Evolutionary conservation across 1,140 invertebrate species (phyloP).

Genomic region (Cydia pomonella): DNA sequence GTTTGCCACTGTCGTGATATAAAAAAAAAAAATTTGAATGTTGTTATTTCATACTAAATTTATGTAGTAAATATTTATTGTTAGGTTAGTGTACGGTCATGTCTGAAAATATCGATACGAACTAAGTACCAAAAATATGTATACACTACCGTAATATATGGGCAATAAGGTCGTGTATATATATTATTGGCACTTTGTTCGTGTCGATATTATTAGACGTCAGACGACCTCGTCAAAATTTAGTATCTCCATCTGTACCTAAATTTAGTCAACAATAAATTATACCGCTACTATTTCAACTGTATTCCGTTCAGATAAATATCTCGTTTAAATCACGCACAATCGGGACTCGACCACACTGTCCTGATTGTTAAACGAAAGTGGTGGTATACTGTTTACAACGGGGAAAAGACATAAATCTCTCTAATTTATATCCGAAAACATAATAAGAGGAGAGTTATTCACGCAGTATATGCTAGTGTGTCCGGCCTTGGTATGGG

Average conservation of each 20-base stretch:
- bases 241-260: not conserved
- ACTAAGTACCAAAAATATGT: no score
- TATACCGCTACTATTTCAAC: conserved; percentile 27
- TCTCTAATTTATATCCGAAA: conserved; percentile 74
- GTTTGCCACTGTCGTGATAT: no score
- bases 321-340: conserved; percentile 49
- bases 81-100: not conserved
- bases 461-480: conserved; percentile 58
- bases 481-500: conserved; percentile 52
- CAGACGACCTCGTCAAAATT: no score
- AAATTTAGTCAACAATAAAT: conserved; percentile 16
- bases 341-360: conserved; percentile 44
- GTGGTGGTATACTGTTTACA: conserved; percentile 51
- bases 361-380: conserved; percentile 52
- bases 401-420: conserved; percentile 59
- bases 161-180: no score
- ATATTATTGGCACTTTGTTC: no score
- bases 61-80: not conserved
- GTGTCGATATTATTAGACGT: no score
- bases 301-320: conserved; percentile 40
- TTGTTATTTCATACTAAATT: not conserved
- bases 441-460: conserved; percentile 76
- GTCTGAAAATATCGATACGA: no score
- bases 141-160: no score
- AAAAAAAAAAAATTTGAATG: no score